These are phyloP conservation scores for Pseudococcus jackbeardsleyi DNA, from an alignment of 2,888 invertebrate genomes.

Conservation along the genomic window DNA sequence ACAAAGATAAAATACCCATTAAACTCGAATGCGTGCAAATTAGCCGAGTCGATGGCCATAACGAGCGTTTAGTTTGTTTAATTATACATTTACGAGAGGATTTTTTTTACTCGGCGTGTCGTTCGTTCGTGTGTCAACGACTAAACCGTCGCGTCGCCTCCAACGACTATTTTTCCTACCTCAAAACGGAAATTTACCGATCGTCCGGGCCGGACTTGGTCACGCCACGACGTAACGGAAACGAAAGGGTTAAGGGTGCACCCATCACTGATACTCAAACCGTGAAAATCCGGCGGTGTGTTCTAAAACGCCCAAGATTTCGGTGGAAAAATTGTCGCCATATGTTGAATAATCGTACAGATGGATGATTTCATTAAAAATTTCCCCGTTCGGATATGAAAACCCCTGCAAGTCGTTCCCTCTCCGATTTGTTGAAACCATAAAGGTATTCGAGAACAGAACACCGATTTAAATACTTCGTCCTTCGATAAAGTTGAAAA, in stretches of 20 bases:
- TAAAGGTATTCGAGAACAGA: neutral
- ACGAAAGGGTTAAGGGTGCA: neutral
- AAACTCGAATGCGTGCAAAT: slow-evolving; percentile 18
- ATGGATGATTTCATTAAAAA: neutral
- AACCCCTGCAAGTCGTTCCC: neutral
- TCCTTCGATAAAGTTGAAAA: slow-evolving; percentile 8
- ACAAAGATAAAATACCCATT: slow-evolving; percentile 19
- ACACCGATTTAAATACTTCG: neutral
- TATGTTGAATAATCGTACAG: neutral
- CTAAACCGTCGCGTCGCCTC: neutral
- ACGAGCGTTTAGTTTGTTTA: slow-evolving; percentile 31
- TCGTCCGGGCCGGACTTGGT: neutral
- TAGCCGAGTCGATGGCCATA: slow-evolving; percentile 40
- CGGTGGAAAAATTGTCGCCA: neutral
- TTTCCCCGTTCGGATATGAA: neutral
- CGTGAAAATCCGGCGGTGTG: neutral
- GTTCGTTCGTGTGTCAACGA: slow-evolving; percentile 17
- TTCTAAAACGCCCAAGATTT: neutral
- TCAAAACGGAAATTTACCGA: neutral
- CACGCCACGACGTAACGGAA: neutral
- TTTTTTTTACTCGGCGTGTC: neutral
- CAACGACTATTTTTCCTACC: neutral
- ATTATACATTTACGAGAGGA: slow-evolving; percentile 16
- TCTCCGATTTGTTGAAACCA: neutral
- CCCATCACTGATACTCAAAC: neutral